Evolutionary conservation across 2,888 invertebrate species (phyloP).

Genomic region (Drosophila prostipennis): DNA sequence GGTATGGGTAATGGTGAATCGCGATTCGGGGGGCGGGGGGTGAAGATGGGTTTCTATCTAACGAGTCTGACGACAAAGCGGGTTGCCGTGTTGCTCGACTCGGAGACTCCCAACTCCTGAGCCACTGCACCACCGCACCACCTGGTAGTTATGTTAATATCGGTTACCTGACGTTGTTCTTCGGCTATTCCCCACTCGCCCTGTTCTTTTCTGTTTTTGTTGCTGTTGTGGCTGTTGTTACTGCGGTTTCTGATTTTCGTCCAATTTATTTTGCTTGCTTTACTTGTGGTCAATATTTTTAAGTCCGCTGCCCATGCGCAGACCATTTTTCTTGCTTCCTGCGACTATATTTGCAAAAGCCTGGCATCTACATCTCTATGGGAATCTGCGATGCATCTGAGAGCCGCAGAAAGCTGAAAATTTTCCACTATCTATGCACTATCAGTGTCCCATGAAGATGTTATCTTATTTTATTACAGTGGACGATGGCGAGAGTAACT

Average conservation of each 20-base stretch:
- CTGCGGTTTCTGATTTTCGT: conserved; percentile 48
- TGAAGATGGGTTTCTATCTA: conserved; percentile 61
- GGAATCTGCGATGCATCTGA: conserved; percentile 35
- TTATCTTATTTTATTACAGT: conserved; percentile 40
- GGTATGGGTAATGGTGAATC: conserved; percentile 6
- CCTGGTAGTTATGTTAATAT: conserved; percentile 73
- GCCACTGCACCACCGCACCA: conserved; percentile 23
- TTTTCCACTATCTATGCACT: conserved; percentile 30
- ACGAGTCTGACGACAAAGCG: conserved; percentile 73
- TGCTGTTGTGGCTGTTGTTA: conserved; percentile 2
- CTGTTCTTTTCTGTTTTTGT: conserved; percentile 4
- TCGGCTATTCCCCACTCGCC: conserved; percentile 28
- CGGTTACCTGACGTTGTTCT: conserved; percentile 44
- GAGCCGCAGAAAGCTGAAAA: conserved; percentile 32
- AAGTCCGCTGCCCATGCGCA: conserved; percentile 30
- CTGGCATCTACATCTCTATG: conserved; percentile 21
- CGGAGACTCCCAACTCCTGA: not conserved
- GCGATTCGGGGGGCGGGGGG: conserved; percentile 1
- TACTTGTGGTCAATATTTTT: conserved; percentile 49
- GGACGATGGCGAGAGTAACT: conserved; percentile 23
- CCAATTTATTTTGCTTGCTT: conserved; percentile 49
- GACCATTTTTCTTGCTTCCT: conserved; percentile 43
- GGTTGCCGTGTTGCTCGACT: conserved; percentile 42
- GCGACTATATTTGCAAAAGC: conserved; percentile 35
- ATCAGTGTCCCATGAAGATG: conserved; percentile 43